phyloP scores from a whole-genome alignment of 2,888 invertebrate species.

The Ophioninae sp. region DNA sequence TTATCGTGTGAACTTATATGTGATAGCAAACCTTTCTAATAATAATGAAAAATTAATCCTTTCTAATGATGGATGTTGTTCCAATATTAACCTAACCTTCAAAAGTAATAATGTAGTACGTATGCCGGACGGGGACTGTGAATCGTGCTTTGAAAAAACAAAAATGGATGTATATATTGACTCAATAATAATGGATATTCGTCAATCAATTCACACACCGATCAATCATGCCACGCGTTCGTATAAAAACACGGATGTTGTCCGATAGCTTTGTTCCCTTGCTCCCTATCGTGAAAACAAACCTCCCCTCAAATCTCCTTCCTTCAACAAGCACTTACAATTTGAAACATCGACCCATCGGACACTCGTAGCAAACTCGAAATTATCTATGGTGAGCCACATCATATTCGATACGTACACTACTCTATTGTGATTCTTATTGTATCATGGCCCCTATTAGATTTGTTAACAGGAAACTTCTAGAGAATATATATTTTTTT shows the following conservation, averaged over 20 bases:
- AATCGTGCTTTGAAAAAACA: neutral
- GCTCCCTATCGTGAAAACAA: conserved; percentile 22
- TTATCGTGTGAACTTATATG: neutral
- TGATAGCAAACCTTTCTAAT: neutral
- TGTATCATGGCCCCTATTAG: neutral
- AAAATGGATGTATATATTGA: conserved; percentile 12
- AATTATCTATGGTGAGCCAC: neutral
- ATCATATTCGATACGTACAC: neutral
- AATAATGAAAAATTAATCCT: neutral
- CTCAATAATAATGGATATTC: conserved; percentile 28
- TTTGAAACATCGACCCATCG: conserved; percentile 37
- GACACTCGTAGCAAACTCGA: conserved; percentile 31
- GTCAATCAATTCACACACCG: conserved; percentile 47
- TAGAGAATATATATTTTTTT: neutral
- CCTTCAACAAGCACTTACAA: conserved; percentile 26
- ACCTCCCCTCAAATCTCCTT: neutral
- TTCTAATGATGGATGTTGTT: neutral
- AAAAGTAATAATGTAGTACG: neutral
- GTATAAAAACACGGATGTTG: conserved; percentile 15
- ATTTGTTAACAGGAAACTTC: neutral
- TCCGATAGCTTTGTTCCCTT: conserved; percentile 42
- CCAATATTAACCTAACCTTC: neutral
- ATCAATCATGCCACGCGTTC: conserved; percentile 50
- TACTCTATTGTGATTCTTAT: neutral
- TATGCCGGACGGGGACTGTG: neutral